Conservation (phyloP, 2,797 vertebrate genomes). For the Brachymystax lenok region DNA sequence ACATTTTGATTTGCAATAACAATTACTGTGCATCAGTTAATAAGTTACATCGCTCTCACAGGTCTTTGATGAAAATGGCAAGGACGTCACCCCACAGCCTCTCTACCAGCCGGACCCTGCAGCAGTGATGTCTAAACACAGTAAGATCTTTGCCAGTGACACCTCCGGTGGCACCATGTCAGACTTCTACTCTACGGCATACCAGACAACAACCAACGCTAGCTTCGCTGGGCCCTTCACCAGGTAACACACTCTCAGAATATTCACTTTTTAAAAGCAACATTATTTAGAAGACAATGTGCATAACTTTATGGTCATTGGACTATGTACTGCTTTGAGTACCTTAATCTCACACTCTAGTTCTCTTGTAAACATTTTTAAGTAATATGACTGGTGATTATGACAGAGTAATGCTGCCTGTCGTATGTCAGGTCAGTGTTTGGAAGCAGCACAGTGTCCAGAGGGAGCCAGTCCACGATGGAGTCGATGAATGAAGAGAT, state of each 20-base stretch:
- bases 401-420: constrained; percentile 4
- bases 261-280: neutral
- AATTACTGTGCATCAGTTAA: neutral
- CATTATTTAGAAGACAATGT: neutral
- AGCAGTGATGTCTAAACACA: constrained; percentile 52
- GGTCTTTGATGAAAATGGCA: constrained; percentile 82
- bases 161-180: constrained; percentile 55
- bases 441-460: constrained; percentile 77
- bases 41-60: constrained; percentile 43
- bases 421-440: constrained; percentile 71
- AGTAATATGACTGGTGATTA: neutral
- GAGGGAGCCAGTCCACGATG: constrained; percentile 65
- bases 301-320: neutral
- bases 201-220: constrained; percentile 65
- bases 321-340: neutral
- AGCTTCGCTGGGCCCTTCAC: constrained; percentile 74
- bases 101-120: constrained; percentile 75
- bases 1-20: neutral
- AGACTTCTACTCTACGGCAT: constrained; percentile 65
- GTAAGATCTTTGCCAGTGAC: constrained; percentile 74
- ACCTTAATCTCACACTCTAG: neutral
- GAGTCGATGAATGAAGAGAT: constrained; percentile 72
- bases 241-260: constrained; percentile 57
- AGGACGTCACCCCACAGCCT: constrained; percentile 84
- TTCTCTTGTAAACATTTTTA: neutral